Percentiles rank a stretch among this genome's conserved stretches.
Evolutionary conservation across 2,888 invertebrate genomes (phyloP).

Genomic region (Gymnosoma rotundatum): DNA sequence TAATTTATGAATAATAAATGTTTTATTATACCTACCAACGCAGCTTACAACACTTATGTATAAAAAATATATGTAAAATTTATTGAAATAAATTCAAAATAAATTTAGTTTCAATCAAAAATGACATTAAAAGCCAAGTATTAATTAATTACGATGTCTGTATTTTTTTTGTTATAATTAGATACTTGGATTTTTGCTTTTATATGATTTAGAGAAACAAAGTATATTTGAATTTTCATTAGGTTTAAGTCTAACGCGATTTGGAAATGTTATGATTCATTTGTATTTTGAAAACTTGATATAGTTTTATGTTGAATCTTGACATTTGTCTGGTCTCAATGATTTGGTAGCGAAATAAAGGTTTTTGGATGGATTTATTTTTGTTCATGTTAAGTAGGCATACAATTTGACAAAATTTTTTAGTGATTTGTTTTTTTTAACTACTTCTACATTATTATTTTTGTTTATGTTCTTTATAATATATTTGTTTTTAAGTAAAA

Average conservation of each 20-base stretch:
- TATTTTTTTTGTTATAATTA: neutral
- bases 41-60: slow-evolving; percentile 73
- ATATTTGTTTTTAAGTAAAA: slow-evolving; percentile 32
- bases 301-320: slow-evolving; percentile 37
- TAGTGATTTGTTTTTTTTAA: slow-evolving; percentile 46
- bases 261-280: slow-evolving; percentile 33
- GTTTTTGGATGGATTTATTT: slow-evolving; percentile 72
- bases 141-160: slow-evolving; percentile 74
- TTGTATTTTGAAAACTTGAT: neutral
- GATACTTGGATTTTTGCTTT: slow-evolving; percentile 29
- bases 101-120: slow-evolving; percentile 31
- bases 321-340: slow-evolving; percentile 40
- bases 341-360: slow-evolving; percentile 75
- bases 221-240: neutral
- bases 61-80: slow-evolving; percentile 47
- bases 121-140: slow-evolving; percentile 76
- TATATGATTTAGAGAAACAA: neutral
- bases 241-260: neutral
- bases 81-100: slow-evolving; percentile 19
- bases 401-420: slow-evolving; percentile 33
- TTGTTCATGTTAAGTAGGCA: slow-evolving; percentile 57
- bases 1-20: slow-evolving; percentile 28
- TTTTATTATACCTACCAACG: slow-evolving; percentile 70
- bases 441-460: slow-evolving; percentile 58
- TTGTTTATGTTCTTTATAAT: slow-evolving; percentile 19